Evolutionary conservation across 2,113 vertebrate genomes (phyloP).

Genomic region (Gasterosteus nipponicus): DNA sequence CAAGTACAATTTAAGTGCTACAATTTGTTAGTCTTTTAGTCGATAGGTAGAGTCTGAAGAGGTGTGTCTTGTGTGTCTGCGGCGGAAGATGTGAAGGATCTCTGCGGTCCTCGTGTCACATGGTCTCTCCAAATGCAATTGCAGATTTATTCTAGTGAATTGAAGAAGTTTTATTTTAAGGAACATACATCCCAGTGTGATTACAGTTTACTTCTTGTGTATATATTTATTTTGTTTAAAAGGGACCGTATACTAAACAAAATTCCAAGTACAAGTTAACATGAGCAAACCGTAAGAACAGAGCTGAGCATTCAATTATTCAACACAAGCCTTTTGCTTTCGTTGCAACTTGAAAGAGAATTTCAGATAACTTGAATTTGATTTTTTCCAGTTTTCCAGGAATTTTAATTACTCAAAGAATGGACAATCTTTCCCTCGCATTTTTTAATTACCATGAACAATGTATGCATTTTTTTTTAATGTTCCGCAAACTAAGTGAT

Average conservation of each 20-base stretch:
- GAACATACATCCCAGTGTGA: conserved; percentile 13
- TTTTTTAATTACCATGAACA: not conserved
- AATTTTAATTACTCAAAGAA: not conserved
- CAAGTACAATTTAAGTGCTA: no score
- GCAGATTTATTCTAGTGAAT: not conserved
- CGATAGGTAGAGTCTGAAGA: no score
- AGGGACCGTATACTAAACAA: not conserved
- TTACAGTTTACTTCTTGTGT: not conserved
- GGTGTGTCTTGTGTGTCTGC: no score
- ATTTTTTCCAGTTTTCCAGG: not conserved
- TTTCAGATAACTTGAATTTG: not conserved
- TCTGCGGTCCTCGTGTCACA: not conserved
- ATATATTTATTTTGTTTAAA: no score
- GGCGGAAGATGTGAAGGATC: no score
- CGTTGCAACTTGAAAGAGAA: not conserved
- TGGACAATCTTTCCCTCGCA: not conserved
- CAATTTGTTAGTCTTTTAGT: no score
- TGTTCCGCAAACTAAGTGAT: not conserved
- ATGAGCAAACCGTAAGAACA: not conserved
- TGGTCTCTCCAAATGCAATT: no score
- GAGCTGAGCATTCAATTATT: conserved; percentile 10
- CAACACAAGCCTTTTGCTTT: not conserved
- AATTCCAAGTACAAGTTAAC: not conserved
- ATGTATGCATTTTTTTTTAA: not conserved
- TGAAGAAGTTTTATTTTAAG: conserved; percentile 12